Evolutionary conservation across 2,113 vertebrate species (phyloP).

Genomic region (Mustelus asterias): DNA sequence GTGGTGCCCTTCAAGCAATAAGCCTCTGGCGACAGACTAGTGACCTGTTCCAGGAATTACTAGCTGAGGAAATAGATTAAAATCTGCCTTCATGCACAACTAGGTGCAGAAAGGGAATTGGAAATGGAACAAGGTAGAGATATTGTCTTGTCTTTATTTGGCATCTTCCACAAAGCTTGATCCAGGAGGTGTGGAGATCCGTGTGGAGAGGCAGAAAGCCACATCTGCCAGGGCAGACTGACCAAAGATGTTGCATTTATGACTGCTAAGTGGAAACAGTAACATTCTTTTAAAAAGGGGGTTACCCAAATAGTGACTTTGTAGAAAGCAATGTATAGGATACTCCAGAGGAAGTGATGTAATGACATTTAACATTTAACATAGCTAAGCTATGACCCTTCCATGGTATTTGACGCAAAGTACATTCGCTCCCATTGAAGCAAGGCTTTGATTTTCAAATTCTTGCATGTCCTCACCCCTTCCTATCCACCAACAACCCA

Average conservation of each 20-base stretch:
- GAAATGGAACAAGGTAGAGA: neutral
- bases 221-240: neutral
- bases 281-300: neutral
- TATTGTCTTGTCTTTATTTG: neutral
- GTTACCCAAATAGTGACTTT: neutral
- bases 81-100: too few species aligned
- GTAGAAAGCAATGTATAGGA: neutral
- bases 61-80: too few species aligned
- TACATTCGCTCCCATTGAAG: neutral
- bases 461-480: neutral
- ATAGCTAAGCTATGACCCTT: too few species aligned
- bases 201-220: neutral
- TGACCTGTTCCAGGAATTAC: too few species aligned
- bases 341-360: neutral
- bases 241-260: neutral
- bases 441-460: neutral
- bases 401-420: too few species aligned
- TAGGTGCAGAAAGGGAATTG: too few species aligned
- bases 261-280: neutral
- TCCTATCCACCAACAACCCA: neutral
- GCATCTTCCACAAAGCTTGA: neutral
- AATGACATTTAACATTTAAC: neutral
- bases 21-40: too few species aligned
- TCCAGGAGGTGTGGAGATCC: neutral
- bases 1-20: too few species aligned